phyloP scores from a whole-genome alignment of 2,888 invertebrate genomes.

The Timema podura region DNA sequence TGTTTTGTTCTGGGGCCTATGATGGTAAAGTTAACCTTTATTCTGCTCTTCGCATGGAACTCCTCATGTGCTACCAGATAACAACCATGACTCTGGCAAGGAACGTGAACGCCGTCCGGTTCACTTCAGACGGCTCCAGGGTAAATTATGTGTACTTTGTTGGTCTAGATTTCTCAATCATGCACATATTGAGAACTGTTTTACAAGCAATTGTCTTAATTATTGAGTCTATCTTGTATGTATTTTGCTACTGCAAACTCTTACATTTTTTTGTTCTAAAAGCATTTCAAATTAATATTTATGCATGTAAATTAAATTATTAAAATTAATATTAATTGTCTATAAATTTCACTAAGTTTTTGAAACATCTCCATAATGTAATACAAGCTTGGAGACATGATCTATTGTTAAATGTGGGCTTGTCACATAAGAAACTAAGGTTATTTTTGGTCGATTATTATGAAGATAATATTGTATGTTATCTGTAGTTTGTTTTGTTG shows the following conservation, averaged over 20 bases:
- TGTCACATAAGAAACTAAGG: too few species aligned
- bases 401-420: too few species aligned
- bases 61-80: conserved; percentile 46
- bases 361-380: too few species aligned
- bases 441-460: too few species aligned
- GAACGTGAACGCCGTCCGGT: conserved; percentile 47
- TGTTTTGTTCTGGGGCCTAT: conserved; percentile 49
- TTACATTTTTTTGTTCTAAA: not conserved
- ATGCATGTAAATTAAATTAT: too few species aligned
- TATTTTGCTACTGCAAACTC: not conserved
- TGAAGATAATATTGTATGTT: too few species aligned
- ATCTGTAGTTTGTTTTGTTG: too few species aligned
- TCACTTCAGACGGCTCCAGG: conserved; percentile 47
- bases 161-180: not conserved
- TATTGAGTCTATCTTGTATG: not conserved
- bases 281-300: too few species aligned
- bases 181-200: not conserved
- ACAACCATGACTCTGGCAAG: conserved; percentile 44
- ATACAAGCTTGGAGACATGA: too few species aligned
- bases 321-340: too few species aligned
- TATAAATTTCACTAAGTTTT: too few species aligned
- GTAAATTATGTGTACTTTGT: conserved; percentile 33
- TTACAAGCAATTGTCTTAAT: not conserved
- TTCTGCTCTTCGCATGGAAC: conserved; percentile 45
- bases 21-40: conserved; percentile 50